phyloP scores from a whole-genome alignment of 2,113 vertebrate species.

The Paratilapia polleni region DNA sequence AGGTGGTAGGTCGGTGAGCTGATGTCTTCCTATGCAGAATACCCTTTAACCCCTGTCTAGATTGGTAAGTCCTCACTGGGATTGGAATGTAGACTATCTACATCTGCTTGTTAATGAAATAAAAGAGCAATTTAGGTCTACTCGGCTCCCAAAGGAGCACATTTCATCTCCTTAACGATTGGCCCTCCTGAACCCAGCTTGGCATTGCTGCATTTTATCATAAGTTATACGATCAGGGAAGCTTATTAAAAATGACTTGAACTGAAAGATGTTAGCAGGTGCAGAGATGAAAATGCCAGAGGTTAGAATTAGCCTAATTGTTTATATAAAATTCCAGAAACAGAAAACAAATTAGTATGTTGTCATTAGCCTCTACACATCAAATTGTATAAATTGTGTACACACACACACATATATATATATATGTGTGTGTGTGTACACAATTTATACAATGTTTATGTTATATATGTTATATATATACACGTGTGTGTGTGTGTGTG shows the following conservation, averaged over 20 bases:
- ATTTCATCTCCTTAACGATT: constrained; percentile 75
- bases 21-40: constrained; percentile 45
- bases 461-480: no score
- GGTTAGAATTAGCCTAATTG: constrained; percentile 60
- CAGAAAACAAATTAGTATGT: constrained; percentile 42
- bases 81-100: constrained; percentile 64
- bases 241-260: constrained; percentile 69
- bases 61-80: constrained; percentile 47
- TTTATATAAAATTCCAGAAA: constrained; percentile 16
- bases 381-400: background rate
- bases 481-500: no score
- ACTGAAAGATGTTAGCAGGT: constrained; percentile 48
- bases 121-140: constrained; percentile 74
- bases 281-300: constrained; percentile 34
- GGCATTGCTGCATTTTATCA: constrained; percentile 66
- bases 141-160: constrained; percentile 59
- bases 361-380: constrained; percentile 42
- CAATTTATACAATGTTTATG: no score
- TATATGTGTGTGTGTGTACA: no score
- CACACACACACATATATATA: no score
- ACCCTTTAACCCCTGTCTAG: constrained; percentile 67
- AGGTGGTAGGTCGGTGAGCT: constrained; percentile 55
- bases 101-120: constrained; percentile 79
- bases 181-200: constrained; percentile 56
- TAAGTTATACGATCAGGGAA: constrained; percentile 65